Evolutionary conservation across 2,797 vertebrate genomes (phyloP), one percentile per base, ranked within the genome.

Genomic region (Anableps anableps): DNA sequence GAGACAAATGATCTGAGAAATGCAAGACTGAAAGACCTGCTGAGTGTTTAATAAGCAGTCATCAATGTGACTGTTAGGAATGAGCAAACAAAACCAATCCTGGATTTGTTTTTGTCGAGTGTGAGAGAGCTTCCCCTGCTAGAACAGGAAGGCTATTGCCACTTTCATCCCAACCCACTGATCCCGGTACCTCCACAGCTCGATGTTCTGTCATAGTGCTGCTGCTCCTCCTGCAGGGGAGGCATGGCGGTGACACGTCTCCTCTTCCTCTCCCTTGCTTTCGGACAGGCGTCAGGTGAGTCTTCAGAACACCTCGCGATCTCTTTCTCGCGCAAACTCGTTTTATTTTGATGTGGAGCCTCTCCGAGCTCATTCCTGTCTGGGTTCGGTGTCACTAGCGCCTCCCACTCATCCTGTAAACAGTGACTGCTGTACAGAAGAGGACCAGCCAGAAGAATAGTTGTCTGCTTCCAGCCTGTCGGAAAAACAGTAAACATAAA

Each of bases 271-370:
- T 85, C 8, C 62, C 34, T 9, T 66, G 34, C 86, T 89, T 94
- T 55, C 53, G 79, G 29, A 11, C 91, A 78, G 95, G 94, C 62
- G 90, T 91, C 50, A 92, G 88, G 23, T 85, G 80, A 73, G 79
- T 88, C 84, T 70, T 91, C 74, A 75, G 34, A 1, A 26, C 36
- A 8, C 93, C 92, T 36, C 94, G 86, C 0, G 89, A 80, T 71
- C 96, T 93, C 84, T 96, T 96, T 71, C 91, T 92, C 0, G 87
- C 84, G 11, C 85, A 90, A 4, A 90, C 93, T 66, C 96, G 83
- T 66, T 91, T 96, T 0, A 95, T 82, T 64, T 84, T 83, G 26
- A 96, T 74, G 11, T 89, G 84, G 11, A 53, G 70, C 14, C 53
- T 62, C 45, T 75, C 93, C 11, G 74, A 72, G 55, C 84, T 91